Evolutionary conservation across 2,113 vertebrate species (phyloP), one percentile per base, ranked within the genome.

Genomic region (Notothenia coriiceps): DNA sequence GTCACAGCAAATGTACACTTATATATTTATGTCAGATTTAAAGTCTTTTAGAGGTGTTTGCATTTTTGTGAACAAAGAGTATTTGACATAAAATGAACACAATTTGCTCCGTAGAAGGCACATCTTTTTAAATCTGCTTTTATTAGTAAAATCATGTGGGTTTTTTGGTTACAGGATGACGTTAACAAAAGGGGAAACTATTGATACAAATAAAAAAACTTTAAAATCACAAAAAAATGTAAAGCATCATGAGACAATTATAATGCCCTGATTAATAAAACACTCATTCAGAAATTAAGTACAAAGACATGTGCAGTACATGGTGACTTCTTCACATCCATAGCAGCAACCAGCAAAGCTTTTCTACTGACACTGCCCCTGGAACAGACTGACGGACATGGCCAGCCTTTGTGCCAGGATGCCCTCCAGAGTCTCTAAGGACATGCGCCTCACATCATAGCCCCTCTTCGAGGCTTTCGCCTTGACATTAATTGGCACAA

Each of bases 381-480:
- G 13, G 82, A 94, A 94, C 73, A 94, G 76, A 20, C 56, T 52
- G 81, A 94, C 76, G 15, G 63, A 5, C 46, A 66, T 55, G 14
- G 2, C 57, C 76, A 93, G 80, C 79, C 91, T 90, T 49, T 80
- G 8, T 6, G 20, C 20, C 70, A 94, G 83, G 74, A 93, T 78
- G 7, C 0, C 64, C 69, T 94, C 91, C 71, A 94, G 80, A 1
- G n/a, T 29, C 43, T 74, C 17, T 51, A 94, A 54, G 0, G 85
- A 22, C 91, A 94, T 89, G 55, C 12, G 35, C 71, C 61, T 91
- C 82, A 93, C 92, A 54, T 92, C 90, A 15, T 93, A 94, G 50
- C 91, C 91, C n/a, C 65, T 67, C 17, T 54, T 4, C 0, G 51
- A 56, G 10, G 2, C 3, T 22, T 0, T 89, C 0, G 8, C 79